Evolutionary conservation across 2,797 vertebrate species (phyloP).

Genomic region (Siniperca scherzeri): DNA sequence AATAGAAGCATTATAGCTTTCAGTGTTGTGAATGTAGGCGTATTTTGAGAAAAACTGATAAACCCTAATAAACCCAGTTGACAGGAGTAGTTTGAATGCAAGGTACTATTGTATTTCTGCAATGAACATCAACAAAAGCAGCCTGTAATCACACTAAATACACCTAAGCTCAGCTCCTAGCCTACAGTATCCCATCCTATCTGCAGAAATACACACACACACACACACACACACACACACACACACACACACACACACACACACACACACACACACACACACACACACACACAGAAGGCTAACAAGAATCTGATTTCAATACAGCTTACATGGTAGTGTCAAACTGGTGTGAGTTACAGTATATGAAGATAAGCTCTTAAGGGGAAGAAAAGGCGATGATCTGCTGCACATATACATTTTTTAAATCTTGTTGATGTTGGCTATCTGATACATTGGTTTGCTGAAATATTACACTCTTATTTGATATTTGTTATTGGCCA

Average conservation of each 20-base stretch:
- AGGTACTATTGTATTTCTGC: slow-evolving; percentile 23
- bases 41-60: slow-evolving; percentile 57
- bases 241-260: neutral
- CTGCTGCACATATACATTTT: neutral
- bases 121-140: slow-evolving; percentile 36
- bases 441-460: neutral
- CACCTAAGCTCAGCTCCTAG: slow-evolving; percentile 21
- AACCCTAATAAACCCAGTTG: slow-evolving; percentile 61
- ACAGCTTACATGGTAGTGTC: neutral
- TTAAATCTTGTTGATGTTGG: neutral
- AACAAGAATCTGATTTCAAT: slow-evolving; percentile 12
- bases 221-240: neutral
- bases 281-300: neutral
- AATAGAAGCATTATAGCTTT: slow-evolving; percentile 59
- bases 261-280: slow-evolving; percentile 16
- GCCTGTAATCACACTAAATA: slow-evolving; percentile 30
- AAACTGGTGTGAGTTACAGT: slow-evolving; percentile 18
- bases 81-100: slow-evolving; percentile 48
- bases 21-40: slow-evolving; percentile 42
- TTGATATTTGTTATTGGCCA: neutral
- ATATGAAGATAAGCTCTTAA: slow-evolving; percentile 1
- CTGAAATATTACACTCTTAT: slow-evolving; percentile 16
- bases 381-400: neutral
- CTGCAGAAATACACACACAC: slow-evolving; percentile 16
- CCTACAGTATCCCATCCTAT: neutral